phyloP scores from a whole-genome alignment of 2,113 vertebrate genomes.

The Agapornis roseicollis region DNA sequence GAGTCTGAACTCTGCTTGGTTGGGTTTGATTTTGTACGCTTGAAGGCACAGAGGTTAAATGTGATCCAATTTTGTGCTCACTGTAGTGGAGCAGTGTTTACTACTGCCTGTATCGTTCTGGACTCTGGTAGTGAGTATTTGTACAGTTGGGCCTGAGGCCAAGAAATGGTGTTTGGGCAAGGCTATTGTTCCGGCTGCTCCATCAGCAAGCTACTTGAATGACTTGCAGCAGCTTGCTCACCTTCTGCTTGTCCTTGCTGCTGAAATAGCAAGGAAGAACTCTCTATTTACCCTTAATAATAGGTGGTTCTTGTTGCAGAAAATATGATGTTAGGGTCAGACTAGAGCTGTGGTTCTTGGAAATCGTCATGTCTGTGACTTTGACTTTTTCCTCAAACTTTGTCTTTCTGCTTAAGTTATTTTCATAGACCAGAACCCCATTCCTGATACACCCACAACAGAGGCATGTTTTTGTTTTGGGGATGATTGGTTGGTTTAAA shows the following conservation, averaged over 20 bases:
- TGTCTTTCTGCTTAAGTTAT: not conserved
- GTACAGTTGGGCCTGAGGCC: not conserved
- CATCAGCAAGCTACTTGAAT: not conserved
- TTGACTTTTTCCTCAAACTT: not conserved
- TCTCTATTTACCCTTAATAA: not conserved
- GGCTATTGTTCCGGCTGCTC: not conserved
- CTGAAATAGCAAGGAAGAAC: not conserved
- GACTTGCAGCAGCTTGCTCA: not conserved
- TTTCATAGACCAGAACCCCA: not conserved
- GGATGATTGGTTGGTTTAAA: not conserved
- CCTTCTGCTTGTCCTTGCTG: not conserved
- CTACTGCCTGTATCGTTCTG: accelerated
- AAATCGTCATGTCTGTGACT: not conserved
- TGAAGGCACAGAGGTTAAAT: not conserved
- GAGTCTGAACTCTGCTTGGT: not conserved
- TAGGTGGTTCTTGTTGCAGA: not conserved
- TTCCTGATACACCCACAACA: not conserved
- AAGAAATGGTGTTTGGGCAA: not conserved
- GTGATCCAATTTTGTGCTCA: not conserved
- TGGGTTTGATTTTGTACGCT: accelerated
- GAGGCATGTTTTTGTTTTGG: not conserved
- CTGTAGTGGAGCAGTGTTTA: not conserved
- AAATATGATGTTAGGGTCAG: not conserved
- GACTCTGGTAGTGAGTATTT: not conserved
- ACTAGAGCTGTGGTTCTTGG: not conserved